These are phyloP conservation scores for Ceratosolen fusciceps DNA, from an alignment of 1,140 invertebrate species.

Conservation along the genomic window DNA sequence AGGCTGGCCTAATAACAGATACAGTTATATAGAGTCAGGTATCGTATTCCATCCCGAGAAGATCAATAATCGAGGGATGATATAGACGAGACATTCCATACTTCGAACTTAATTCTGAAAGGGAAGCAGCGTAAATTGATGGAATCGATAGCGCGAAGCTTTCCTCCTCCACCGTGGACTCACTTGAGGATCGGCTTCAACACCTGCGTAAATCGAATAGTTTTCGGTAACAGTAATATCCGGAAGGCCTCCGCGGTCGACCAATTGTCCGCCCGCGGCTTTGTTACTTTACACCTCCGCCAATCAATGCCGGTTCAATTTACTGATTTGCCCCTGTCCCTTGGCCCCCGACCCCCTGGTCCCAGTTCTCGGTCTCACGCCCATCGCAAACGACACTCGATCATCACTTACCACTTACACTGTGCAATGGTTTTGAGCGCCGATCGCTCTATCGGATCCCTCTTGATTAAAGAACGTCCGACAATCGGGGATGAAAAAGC, in stretches of 20 bases:
- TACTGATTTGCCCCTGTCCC: conserved; percentile 42
- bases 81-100: background rate
- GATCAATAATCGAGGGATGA: background rate
- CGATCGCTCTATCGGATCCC: background rate
- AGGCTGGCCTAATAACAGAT: no score
- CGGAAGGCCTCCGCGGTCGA: conserved; percentile 51
- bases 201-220: conserved; percentile 60
- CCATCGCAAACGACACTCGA: no score
- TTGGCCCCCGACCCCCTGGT: no score
- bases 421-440: background rate
- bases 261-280: conserved; percentile 54
- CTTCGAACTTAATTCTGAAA: background rate
- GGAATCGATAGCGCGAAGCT: background rate
- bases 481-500: background rate
- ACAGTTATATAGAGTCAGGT: background rate
- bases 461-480: conserved; percentile 35
- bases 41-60: background rate
- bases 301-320: conserved; percentile 53
- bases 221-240: conserved; percentile 64
- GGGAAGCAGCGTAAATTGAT: background rate
- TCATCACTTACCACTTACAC: background rate
- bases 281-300: conserved; percentile 54
- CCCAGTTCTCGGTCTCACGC: no score
- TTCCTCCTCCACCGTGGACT: background rate
- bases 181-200: background rate